phyloP scores from a whole-genome alignment of 2,888 invertebrate species.

The Trissolcus japonicus region DNA sequence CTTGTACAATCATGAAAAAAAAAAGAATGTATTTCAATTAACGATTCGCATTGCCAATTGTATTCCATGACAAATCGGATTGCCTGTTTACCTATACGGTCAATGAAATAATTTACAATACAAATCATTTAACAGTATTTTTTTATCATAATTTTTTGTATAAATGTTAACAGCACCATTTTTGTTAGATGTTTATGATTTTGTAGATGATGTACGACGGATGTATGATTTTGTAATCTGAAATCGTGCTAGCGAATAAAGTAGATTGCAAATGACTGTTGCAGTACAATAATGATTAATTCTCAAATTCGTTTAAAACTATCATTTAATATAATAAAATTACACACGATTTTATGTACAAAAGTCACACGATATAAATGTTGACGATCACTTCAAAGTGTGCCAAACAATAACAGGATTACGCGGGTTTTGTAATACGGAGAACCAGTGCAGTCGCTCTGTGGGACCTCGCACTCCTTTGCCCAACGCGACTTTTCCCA shows the following conservation, averaged over 20 bases:
- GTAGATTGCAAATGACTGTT: neutral
- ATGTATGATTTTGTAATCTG: slow-evolving; percentile 17
- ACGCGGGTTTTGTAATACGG: slow-evolving; percentile 73
- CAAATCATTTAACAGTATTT: slow-evolving; percentile 8
- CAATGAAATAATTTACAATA: neutral
- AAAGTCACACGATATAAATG: slow-evolving; percentile 14
- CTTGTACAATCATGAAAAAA: no score
- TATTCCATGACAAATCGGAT: slow-evolving; percentile 24
- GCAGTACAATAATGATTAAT: slow-evolving; percentile 26
- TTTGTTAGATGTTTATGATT: slow-evolving; percentile 17
- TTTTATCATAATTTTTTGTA: slow-evolving; percentile 30
- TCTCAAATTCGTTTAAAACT: neutral
- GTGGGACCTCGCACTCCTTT: slow-evolving; percentile 73
- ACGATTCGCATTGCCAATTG: slow-evolving; percentile 9
- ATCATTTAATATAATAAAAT: slow-evolving; percentile 10
- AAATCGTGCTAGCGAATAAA: slow-evolving; percentile 22
- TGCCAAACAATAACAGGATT: slow-evolving; percentile 75
- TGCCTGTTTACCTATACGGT: slow-evolving; percentile 7
- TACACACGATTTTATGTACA: slow-evolving; percentile 37
- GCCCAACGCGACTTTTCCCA: slow-evolving; percentile 74
- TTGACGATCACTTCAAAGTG: slow-evolving; percentile 66
- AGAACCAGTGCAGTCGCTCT: slow-evolving; percentile 74
- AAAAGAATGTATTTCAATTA: neutral
- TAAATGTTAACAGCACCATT: slow-evolving; percentile 13
- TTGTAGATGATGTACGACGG: neutral